These are phyloP conservation scores for Pocillopora verrucosa DNA, from an alignment of 64 coral and sea anemone genomes.

Conservation along the genomic window DNA sequence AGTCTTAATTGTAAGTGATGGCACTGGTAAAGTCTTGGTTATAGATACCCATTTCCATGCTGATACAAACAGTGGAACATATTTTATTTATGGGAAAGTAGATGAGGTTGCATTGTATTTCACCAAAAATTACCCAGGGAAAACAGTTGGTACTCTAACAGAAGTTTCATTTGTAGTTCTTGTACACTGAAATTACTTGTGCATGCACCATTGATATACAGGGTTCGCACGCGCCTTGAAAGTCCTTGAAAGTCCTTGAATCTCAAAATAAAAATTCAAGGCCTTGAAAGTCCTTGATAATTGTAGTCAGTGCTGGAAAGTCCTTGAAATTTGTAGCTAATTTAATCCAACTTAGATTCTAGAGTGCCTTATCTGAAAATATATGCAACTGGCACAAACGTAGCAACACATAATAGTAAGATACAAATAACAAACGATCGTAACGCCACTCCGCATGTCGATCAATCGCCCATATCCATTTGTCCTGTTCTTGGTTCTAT, in stretches of 20 bases:
- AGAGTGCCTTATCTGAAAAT: conserved; percentile 58
- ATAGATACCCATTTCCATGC: conserved; percentile 31
- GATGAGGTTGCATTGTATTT: conserved; percentile 22
- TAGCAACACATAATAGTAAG: conserved; percentile 52
- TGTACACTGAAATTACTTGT: background rate
- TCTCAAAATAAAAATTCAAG: conserved; percentile 50
- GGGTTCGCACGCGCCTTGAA: conserved; percentile 9
- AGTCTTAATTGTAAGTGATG: conserved; percentile 22
- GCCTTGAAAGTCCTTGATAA: conserved; percentile 59
- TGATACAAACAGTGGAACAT: conserved; percentile 27
- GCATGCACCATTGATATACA: background rate
- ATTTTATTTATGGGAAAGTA: conserved; percentile 10
- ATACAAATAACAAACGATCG: conserved; percentile 45
- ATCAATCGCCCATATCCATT: conserved; percentile 43
- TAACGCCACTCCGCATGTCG: conserved; percentile 33
- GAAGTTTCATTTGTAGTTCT: conserved; percentile 25
- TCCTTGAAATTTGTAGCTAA: conserved; percentile 63
- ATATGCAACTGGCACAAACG: conserved; percentile 52
- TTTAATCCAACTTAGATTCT: conserved; percentile 60
- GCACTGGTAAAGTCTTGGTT: background rate
- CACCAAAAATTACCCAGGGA: conserved; percentile 21
- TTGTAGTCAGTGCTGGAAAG: conserved; percentile 57
- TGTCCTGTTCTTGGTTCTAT: conserved; percentile 40
- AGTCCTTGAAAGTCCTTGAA: conserved; percentile 19
- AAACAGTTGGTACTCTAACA: conserved; percentile 22